These are phyloP conservation scores for Portunus trituberculatus DNA, from an alignment of 1,140 invertebrate species.

Conservation along the genomic window DNA sequence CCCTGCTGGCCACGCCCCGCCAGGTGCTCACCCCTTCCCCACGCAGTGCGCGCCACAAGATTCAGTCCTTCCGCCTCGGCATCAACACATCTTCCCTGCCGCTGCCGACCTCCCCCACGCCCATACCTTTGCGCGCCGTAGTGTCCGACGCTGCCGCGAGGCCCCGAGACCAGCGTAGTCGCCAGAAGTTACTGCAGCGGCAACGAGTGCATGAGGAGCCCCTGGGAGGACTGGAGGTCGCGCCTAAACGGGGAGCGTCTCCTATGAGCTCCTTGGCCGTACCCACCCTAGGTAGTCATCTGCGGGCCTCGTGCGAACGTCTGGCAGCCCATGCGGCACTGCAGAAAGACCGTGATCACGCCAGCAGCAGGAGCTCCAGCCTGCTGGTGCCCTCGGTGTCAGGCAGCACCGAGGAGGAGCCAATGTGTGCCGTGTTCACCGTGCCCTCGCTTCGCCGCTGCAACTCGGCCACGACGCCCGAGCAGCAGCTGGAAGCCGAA, in stretches of 20 bases:
- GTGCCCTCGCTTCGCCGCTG: slow-evolving; percentile 72
- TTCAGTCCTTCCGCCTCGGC: slow-evolving; percentile 74
- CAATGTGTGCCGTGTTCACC: slow-evolving; percentile 72
- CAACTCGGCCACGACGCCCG: slow-evolving; percentile 71
- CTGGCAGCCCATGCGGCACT: slow-evolving; percentile 64
- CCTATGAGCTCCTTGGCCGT: slow-evolving; percentile 41
- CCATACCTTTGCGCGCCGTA: slow-evolving; percentile 40
- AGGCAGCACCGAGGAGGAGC: slow-evolving; percentile 73
- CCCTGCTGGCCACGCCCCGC: slow-evolving; percentile 44
- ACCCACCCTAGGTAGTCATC: slow-evolving; percentile 48
- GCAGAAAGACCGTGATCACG: slow-evolving; percentile 1
- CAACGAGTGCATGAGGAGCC: slow-evolving; percentile 56
- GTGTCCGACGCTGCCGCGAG: neutral
- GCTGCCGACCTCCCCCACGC: slow-evolving; percentile 41
- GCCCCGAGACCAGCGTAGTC: slow-evolving; percentile 50
- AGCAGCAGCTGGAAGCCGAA: slow-evolving; percentile 54
- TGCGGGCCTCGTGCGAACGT: slow-evolving; percentile 73
- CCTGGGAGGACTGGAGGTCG: neutral
- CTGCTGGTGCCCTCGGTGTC: slow-evolving; percentile 54
- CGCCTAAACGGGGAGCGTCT: neutral
- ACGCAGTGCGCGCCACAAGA: slow-evolving; percentile 35
- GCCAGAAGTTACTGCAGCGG: slow-evolving; percentile 61
- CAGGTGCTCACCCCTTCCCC: slow-evolving; percentile 51
- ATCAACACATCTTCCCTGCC: slow-evolving; percentile 64
- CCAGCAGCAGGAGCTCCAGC: slow-evolving; percentile 57